Base-by-base conservation (phyloP, 1,140 invertebrate species). In the Leptopilina clavipes region DNA sequence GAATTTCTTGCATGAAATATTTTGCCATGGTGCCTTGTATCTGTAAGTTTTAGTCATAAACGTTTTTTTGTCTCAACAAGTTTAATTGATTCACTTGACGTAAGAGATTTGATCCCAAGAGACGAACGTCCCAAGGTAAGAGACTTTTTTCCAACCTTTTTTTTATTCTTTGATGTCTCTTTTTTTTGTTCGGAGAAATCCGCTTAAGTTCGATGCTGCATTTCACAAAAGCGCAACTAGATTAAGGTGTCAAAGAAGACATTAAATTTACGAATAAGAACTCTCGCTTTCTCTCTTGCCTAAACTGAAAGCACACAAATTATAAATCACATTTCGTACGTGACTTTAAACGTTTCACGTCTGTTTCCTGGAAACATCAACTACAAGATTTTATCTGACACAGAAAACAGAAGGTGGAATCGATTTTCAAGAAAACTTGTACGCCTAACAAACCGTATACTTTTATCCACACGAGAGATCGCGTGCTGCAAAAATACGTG, bases 121-220 rank as follows among this genome's bases (percentile, higher is more conserved):
- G n/a, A n/a, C n/a, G 12, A 65, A 65, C 59, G 31, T 65, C 25
- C 12, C 59, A 65, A 22, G 59, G 59, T 19, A 31, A n/a, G 59
- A 65, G 10, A 25, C 56, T 76, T 73, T 77, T 75, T 74, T 52
- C 40, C 2, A 59, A 59, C 56, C 25, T 59, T 73, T 75, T 72
- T 77, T 44, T 31, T 31, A 65, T 31, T 44, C 18, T 74, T 74
- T 25, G 18, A 22, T 31, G 12, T 31, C 56, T 14, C 10, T 45
- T 45, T 45, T 45, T 45, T 45, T 45, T 52, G 8, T 31, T 52
- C n/a, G 14, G 0, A 17, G 17, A 22, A 37, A 65, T 65, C 59
- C 59, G 59, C 59, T 65, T 65, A 65, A 5, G 19, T n/a, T 31
- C 25, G 22, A 25, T 31, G 19, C 12, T 65, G 56, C 22, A 22